Percentiles rank a stretch among this genome's conserved stretches.
phyloP scores from a whole-genome alignment of 1,140 invertebrate genomes.

The Drosophila nikananu region DNA sequence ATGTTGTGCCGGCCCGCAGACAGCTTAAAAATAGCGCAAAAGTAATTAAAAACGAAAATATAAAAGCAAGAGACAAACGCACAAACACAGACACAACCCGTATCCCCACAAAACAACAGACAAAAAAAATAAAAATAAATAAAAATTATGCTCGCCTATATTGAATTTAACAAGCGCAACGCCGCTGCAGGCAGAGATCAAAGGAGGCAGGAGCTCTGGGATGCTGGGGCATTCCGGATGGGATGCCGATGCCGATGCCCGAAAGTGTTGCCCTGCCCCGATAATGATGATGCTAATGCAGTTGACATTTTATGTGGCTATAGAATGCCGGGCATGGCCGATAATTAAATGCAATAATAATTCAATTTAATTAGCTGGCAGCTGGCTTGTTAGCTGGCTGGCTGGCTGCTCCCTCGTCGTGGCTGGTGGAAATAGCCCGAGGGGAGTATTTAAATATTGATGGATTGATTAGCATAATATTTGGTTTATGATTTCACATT shows the following conservation, averaged over 20 bases:
- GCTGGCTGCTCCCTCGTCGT: background rate
- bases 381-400: too few species aligned
- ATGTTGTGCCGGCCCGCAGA: conserved; percentile 51
- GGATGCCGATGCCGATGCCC: conserved; percentile 27
- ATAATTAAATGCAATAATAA: conserved; percentile 76
- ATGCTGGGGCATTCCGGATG: conserved; percentile 9
- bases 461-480: conserved; percentile 69
- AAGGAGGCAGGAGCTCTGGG: conserved; percentile 44
- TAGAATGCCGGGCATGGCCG: conserved; percentile 50
- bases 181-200: conserved; percentile 57
- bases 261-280: conserved; percentile 58
- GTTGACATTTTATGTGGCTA: conserved; percentile 76
- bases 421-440: conserved; percentile 15
- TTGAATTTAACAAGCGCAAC: conserved; percentile 78
- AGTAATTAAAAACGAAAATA: conserved; percentile 81
- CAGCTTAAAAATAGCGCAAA: conserved; percentile 80
- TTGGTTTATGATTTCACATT: conserved; percentile 54
- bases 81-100: conserved; percentile 10
- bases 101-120: conserved; percentile 42
- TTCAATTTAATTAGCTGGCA: conserved; percentile 77
- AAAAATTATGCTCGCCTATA: conserved; percentile 58
- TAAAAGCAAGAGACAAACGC: conserved; percentile 60
- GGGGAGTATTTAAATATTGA: conserved; percentile 60
- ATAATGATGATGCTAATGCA: conserved; percentile 78
- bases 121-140: conserved; percentile 35